These are phyloP conservation scores for Zeugodacus cucurbitae DNA, from an alignment of 1,140 invertebrate genomes.

Conservation along the genomic window DNA sequence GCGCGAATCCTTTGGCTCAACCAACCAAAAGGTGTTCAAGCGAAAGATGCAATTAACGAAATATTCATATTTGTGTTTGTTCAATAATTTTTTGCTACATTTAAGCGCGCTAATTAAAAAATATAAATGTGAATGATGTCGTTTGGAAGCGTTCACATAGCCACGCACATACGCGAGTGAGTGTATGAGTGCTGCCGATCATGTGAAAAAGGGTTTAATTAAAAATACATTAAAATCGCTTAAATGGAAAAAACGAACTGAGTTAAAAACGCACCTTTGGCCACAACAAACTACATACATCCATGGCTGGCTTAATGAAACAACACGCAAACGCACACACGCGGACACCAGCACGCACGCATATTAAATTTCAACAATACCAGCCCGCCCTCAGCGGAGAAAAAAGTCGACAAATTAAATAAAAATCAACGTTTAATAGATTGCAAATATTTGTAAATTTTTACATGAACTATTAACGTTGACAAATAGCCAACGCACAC, in stretches of 20 bases:
- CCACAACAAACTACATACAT: background rate
- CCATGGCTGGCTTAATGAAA: background rate
- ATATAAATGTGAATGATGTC: slow-evolving; percentile 13
- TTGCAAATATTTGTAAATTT: slow-evolving; percentile 65
- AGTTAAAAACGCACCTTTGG: slow-evolving; percentile 8
- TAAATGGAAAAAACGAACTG: slow-evolving; percentile 51
- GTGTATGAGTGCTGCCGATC: background rate
- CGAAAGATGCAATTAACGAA: slow-evolving; percentile 65
- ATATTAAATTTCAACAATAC: slow-evolving; percentile 30
- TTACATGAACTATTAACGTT: slow-evolving; percentile 64
- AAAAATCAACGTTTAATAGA: slow-evolving; percentile 40
- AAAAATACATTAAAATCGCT: slow-evolving; percentile 51
- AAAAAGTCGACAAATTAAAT: slow-evolving; percentile 50
- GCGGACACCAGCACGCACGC: background rate
- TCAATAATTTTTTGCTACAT: slow-evolving; percentile 64
- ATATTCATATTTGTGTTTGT: slow-evolving; percentile 33
- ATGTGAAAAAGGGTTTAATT: slow-evolving; percentile 24
- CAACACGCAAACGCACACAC: background rate
- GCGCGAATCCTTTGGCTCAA: slow-evolving; percentile 21
- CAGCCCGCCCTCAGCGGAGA: slow-evolving; percentile 45
- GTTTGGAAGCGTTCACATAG: background rate
- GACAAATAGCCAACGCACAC: slow-evolving; percentile 45
- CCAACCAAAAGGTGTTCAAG: slow-evolving; percentile 57
- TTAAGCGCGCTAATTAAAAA: slow-evolving; percentile 33
- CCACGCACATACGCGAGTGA: background rate